Percentiles rank a stretch among this genome's conserved stretches.
Conservation (phyloP, 2,797 vertebrate species). For the Peromyscus aztecus region DNA sequence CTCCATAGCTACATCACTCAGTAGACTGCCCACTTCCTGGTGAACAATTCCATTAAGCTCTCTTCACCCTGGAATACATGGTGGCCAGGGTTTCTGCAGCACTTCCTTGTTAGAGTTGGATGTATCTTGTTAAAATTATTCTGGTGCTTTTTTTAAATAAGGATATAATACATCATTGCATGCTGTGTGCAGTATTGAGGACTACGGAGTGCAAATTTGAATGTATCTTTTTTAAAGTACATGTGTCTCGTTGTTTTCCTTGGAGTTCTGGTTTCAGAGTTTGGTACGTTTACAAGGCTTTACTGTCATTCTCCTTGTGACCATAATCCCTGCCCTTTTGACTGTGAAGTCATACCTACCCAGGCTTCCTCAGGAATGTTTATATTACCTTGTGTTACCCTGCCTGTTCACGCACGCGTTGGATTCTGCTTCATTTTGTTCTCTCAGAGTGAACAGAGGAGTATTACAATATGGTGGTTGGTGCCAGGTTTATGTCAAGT, state of each 20-base stretch:
- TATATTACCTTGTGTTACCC: neutral
- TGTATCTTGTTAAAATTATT: neutral
- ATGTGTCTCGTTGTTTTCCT: neutral
- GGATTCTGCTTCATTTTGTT: neutral
- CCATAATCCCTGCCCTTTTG: neutral
- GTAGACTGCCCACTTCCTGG: neutral
- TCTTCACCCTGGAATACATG: neutral
- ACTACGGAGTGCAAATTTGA: neutral
- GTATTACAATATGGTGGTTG: neutral
- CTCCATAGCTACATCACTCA: neutral
- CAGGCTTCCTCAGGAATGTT: neutral
- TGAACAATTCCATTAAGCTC: neutral
- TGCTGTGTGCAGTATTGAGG: neutral
- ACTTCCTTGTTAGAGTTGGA: neutral
- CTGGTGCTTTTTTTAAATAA: neutral
- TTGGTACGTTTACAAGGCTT: neutral
- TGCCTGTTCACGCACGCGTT: neutral
- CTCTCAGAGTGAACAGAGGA: neutral
- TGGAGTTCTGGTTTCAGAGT: conserved; percentile 7
- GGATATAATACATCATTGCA: neutral
- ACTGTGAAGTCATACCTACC: neutral
- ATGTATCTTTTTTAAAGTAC: neutral
- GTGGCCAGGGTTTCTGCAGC: neutral
- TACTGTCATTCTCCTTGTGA: neutral
- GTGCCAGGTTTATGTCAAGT: neutral